Percentiles rank a stretch among this genome's conserved stretches.
Conservation (phyloP, 2,113 vertebrate species). For the Halcyon malimbica region DNA sequence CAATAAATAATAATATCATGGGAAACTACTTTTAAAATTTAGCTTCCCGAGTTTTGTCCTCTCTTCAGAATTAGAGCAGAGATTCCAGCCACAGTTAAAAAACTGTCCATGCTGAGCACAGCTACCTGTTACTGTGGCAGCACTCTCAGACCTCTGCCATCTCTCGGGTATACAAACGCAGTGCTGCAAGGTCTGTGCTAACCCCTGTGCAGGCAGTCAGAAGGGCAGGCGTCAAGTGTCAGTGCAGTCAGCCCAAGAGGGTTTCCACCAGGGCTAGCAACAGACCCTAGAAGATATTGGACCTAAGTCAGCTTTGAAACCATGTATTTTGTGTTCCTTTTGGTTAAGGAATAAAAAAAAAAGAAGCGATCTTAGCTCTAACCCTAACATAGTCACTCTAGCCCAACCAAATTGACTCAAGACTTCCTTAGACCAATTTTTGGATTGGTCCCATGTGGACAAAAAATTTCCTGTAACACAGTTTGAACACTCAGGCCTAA, state of each 20-base stretch:
- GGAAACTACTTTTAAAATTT: neutral
- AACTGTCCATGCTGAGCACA: rapidly evolving
- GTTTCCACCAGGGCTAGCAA: neutral
- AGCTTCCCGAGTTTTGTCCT: neutral
- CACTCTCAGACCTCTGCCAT: neutral
- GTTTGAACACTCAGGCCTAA: neutral
- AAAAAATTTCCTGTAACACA: neutral
- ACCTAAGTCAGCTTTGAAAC: neutral
- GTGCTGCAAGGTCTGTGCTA: neutral
- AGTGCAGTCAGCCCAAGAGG: rapidly evolving
- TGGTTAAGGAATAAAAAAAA: neutral
- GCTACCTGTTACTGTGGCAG: neutral
- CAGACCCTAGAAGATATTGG: neutral
- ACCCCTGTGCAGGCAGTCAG: neutral
- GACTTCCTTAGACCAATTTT: neutral
- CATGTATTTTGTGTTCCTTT: neutral
- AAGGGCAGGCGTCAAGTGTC: neutral
- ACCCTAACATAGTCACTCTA: neutral
- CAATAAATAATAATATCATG: neutral
- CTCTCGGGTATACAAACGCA: rapidly evolving
- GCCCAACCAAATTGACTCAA: neutral
- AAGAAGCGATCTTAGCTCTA: neutral
- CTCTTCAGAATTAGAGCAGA: neutral
- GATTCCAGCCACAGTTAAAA: neutral
- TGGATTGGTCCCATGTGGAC: neutral